Evolutionary conservation across 2,888 invertebrate species (phyloP).

Genomic region (Lucinisca nassula): DNA sequence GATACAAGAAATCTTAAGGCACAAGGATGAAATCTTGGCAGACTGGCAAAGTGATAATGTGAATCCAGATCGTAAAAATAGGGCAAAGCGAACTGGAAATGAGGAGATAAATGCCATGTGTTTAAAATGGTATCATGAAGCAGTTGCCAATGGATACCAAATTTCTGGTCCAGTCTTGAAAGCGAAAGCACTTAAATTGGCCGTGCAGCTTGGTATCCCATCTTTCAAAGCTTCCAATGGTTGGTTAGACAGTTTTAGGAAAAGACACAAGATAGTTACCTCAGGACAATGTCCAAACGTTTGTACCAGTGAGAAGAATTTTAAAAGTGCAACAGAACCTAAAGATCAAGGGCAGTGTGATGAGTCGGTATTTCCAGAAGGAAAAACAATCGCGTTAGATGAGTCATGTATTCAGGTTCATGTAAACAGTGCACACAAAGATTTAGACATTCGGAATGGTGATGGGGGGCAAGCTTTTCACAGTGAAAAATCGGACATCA

Average conservation of each 20-base stretch:
- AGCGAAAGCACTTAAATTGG: background rate
- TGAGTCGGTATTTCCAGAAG: no score
- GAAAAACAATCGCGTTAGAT: no score
- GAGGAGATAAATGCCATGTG: background rate
- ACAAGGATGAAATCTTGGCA: background rate
- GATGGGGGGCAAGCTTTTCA: background rate
- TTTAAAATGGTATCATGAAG: background rate
- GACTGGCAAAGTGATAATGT: background rate
- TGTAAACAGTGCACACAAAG: background rate
- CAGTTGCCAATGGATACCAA: background rate
- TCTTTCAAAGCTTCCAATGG: background rate
- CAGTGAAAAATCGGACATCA: no score
- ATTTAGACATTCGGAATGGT: background rate
- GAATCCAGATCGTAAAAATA: background rate
- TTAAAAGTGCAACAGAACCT: no score
- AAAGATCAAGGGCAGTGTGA: no score
- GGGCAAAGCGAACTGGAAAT: background rate
- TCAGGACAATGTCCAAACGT: no score
- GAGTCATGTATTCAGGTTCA: background rate
- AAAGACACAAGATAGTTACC: background rate
- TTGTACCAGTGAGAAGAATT: no score
- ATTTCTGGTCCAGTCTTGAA: background rate
- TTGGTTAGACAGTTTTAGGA: background rate
- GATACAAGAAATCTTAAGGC: background rate
- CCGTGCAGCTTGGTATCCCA: background rate